A percentile compares a stretch with the other conserved stretches of the same genome.
phyloP scores from a whole-genome alignment of 2,113 vertebrate genomes.

The Clarias magur region DNA sequence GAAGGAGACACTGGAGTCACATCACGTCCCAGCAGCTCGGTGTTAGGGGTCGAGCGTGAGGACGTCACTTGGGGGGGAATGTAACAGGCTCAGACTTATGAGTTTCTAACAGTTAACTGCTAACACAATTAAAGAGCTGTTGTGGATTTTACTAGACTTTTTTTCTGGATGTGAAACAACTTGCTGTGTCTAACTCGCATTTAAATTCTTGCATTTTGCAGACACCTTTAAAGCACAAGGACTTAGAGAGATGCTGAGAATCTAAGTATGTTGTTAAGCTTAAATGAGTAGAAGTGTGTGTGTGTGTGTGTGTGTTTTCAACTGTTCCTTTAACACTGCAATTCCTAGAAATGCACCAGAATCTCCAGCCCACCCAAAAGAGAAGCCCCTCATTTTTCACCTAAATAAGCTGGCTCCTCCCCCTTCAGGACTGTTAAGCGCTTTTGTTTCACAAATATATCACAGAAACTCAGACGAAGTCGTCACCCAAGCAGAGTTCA shows the following conservation, averaged over 20 bases:
- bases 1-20: constrained; percentile 11
- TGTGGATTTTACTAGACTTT: not conserved
- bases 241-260: not conserved
- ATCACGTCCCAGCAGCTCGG: constrained; percentile 23
- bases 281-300: not conserved
- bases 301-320: not conserved
- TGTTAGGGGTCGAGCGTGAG: not conserved
- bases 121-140: constrained; percentile 9
- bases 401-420: too few relatives aligned
- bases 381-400: too few relatives aligned
- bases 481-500: too few relatives aligned
- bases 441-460: too few relatives aligned
- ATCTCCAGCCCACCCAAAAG: too few relatives aligned
- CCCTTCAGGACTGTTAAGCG: too few relatives aligned
- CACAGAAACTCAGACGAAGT: too few relatives aligned
- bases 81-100: constrained; percentile 18
- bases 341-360: too few relatives aligned
- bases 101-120: not conserved
- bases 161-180: constrained; percentile 9
- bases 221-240: not conserved
- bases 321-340: not conserved
- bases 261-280: not conserved
- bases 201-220: not conserved
- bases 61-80: constrained; percentile 28
- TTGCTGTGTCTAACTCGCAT: not conserved